A percentile compares a stretch with the other conserved stretches of the same genome.
Evolutionary conservation across 1,140 invertebrate genomes (phyloP).

Genomic region (Trinorchestia longiramus): DNA sequence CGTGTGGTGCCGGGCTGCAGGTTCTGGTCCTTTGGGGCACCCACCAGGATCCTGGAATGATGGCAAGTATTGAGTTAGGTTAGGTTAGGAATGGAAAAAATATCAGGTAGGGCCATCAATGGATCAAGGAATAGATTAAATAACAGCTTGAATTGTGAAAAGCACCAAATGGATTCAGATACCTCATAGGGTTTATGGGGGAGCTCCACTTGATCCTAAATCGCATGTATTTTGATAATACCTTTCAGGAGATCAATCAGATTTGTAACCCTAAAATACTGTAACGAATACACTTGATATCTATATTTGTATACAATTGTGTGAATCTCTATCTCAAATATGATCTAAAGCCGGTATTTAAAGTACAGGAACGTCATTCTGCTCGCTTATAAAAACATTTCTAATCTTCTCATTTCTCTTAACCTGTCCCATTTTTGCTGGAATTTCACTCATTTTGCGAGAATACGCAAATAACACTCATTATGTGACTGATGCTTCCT

Average conservation of each 20-base stretch:
- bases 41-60: constrained; percentile 89
- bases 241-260: background rate
- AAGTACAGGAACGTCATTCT: background rate
- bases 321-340: background rate
- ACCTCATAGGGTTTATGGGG: background rate
- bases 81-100: no score
- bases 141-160: background rate
- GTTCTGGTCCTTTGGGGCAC: constrained; percentile 89
- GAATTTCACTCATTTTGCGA: no score
- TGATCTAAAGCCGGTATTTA: background rate
- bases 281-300: background rate
- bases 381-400: background rate
- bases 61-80: no score
- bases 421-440: background rate
- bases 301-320: background rate
- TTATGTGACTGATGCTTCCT: no score
- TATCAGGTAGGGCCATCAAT: no score
- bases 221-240: background rate
- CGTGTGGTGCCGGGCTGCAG: constrained; percentile 83
- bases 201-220: background rate
- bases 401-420: background rate
- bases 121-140: background rate
- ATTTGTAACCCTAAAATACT: background rate
- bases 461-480: no score
- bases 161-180: background rate